Base-by-base conservation (phyloP, 2,888 invertebrate species). In the Ptychoptera albimana region DNA sequence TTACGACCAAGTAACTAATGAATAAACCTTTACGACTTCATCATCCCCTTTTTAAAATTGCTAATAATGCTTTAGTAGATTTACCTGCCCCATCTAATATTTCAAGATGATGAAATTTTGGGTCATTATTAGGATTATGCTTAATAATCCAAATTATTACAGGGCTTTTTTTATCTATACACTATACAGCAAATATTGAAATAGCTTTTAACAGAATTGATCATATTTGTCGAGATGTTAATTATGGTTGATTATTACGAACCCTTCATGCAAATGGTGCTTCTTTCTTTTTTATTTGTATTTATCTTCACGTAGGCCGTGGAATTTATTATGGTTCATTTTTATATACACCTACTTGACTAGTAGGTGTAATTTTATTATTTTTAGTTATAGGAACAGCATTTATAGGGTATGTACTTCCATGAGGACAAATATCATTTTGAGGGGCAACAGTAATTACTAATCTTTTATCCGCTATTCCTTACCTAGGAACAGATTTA, bases 391-490 rank as follows among this genome's bases (percentile, higher is more conserved):
- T 82, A 72, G 72, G 62, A 54, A 75, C 78, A 44, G 78, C 79
- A 23, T 83, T 83, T 59, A 62, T 82, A 68, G 82, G 81, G 0
- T 82, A 82, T 67, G 77, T 81, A 1, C 50, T 80, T 55, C 79
- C 79, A 2, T 81, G 80, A 61, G 80, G 79, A 1, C 80, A 82
- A 75, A 82, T 82, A 72, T 80, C 79, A 2, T 82, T 77, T 59
- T 82, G 80, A 72, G 81, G 80, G 2, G 81, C 82, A 0, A 82
- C 81, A 35, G 80, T 83, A n/a, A 82, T 82, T 74, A 81, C 79
- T 31, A 82, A 81, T 57, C 54, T 84, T 53, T 48, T 83, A 49
- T 82, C 82, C 0, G 79, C 79, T 2, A 72, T 83, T 9, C 82
- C 82, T 0, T 79, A 75, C 51, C 54, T 82, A 64, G 82, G 80